These are phyloP conservation scores for Manis crassicaudata DNA, from an alignment of 2,797 vertebrate species.

Conservation along the genomic window DNA sequence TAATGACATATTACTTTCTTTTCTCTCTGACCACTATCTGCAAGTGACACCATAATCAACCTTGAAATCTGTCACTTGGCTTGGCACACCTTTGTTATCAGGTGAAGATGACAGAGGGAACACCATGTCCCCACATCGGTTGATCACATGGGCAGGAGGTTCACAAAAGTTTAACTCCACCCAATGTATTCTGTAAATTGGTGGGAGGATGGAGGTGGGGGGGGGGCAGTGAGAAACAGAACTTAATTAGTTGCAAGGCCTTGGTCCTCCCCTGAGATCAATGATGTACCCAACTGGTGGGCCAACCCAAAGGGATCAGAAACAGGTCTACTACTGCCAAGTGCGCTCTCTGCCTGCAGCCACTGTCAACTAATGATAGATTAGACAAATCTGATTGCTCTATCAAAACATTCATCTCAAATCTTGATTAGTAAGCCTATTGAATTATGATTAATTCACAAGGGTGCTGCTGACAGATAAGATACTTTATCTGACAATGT, in stretches of 20 bases:
- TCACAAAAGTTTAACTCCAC: constrained; percentile 43
- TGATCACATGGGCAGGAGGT: constrained; percentile 22
- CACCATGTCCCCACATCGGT: constrained; percentile 60
- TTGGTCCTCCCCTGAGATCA: constrained; percentile 39
- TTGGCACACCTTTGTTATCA: constrained; percentile 79
- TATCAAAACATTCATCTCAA: constrained; percentile 96
- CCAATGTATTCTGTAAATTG: background rate
- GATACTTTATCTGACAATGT: constrained; percentile 89
- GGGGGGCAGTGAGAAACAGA: constrained; percentile 18
- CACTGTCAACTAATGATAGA: constrained; percentile 92
- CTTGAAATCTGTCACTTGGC: constrained; percentile 88
- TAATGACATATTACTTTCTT: constrained; percentile 88
- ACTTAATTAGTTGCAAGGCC: constrained; percentile 27
- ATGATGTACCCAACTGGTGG: constrained; percentile 64
- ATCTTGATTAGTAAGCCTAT: constrained; percentile 96
- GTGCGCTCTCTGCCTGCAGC: constrained; percentile 88
- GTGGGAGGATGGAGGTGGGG: background rate
- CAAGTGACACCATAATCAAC: constrained; percentile 87
- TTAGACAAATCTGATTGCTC: constrained; percentile 94
- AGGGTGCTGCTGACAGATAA: constrained; percentile 92
- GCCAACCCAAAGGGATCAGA: constrained; percentile 79
- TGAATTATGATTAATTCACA: constrained; percentile 95
- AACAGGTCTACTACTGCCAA: constrained; percentile 86
- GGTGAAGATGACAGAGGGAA: constrained; percentile 79
- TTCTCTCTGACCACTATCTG: constrained; percentile 83